phyloP scores from a whole-genome alignment of 2,888 invertebrate species.

The Plagiodera versicolora region DNA sequence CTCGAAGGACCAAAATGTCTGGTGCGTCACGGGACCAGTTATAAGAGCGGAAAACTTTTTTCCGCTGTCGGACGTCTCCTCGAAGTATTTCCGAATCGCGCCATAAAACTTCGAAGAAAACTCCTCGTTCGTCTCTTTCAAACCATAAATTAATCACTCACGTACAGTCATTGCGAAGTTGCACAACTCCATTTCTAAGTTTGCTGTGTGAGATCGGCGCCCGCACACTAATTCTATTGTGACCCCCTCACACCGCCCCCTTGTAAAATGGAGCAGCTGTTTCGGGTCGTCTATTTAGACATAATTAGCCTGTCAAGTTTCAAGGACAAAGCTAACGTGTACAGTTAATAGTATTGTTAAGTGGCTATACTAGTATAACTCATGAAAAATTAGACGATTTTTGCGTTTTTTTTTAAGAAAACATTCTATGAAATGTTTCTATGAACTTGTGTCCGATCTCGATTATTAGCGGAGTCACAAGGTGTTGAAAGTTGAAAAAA shows the following conservation, averaged over 20 bases:
- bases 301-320: not conserved
- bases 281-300: not conserved
- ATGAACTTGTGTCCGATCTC: too few relatives aligned
- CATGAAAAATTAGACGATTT: too few relatives aligned
- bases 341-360: too few relatives aligned
- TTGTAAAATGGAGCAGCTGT: not conserved
- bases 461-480: too few relatives aligned
- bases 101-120: not conserved
- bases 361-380: too few relatives aligned
- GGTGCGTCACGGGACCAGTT: too few relatives aligned
- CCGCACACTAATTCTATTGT: not conserved
- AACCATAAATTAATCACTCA: conserved; percentile 25
- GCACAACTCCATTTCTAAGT: conserved; percentile 26
- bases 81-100: not conserved
- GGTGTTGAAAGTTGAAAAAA: too few relatives aligned
- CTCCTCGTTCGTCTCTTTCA: not conserved
- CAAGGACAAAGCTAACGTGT: too few relatives aligned
- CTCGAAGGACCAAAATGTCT: not conserved
- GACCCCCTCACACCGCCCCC: not conserved
- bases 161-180: conserved; percentile 22
- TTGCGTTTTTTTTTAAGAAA: too few relatives aligned
- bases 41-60: not conserved
- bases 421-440: too few relatives aligned
- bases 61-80: not conserved
- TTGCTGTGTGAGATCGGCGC: conserved; percentile 2